Percentiles rank a stretch among this genome's conserved stretches.
phyloP scores from a whole-genome alignment of 2,797 vertebrate species.

The Yasuhikotakia modesta region DNA sequence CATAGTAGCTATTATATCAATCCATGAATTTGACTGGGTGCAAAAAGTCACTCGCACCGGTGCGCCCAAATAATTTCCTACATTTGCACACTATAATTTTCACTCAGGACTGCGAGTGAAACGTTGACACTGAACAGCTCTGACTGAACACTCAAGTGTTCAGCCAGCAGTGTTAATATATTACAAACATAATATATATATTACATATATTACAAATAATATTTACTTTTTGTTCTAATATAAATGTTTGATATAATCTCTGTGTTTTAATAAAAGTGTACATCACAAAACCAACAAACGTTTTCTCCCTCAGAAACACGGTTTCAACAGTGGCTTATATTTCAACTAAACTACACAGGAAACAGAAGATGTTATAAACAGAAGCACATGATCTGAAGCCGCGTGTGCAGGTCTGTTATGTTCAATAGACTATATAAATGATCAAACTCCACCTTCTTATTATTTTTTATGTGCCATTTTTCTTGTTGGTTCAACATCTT shows the following conservation, averaged over 20 bases:
- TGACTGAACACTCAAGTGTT: background rate
- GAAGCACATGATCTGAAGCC: background rate
- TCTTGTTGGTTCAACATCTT: too few relatives aligned
- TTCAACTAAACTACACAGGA: background rate
- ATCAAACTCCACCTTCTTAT: background rate
- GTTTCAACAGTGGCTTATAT: background rate
- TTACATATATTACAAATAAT: background rate
- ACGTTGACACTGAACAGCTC: background rate
- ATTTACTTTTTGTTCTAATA: background rate
- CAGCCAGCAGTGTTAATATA: background rate
- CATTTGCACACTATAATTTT: background rate
- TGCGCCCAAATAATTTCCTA: background rate
- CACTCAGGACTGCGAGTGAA: background rate
- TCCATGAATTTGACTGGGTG: background rate
- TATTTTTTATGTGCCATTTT: too few relatives aligned
- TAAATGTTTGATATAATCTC: background rate
- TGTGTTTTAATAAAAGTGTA: background rate
- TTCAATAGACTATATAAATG: background rate
- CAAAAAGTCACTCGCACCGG: background rate
- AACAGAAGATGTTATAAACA: background rate
- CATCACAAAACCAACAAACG: background rate
- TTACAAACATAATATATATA: background rate
- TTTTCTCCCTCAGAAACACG: background rate
- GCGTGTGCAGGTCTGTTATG: background rate
- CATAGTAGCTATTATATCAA: background rate